These are phyloP conservation scores for Pecten maximus DNA, from an alignment of 2,888 invertebrate species.

Conservation along the genomic window DNA sequence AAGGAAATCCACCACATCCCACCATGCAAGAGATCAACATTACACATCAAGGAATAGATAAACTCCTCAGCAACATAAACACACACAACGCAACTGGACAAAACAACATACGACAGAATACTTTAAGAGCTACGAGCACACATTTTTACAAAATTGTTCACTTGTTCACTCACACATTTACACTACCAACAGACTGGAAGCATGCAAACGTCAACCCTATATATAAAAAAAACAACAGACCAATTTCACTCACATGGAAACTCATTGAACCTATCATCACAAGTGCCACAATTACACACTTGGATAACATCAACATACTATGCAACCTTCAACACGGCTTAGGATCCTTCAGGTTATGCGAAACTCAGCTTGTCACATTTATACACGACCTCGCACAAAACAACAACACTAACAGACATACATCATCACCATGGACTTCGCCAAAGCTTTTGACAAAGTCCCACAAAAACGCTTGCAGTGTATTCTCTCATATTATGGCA, in stretches of 20 bases:
- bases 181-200: background rate
- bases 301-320: background rate
- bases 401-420: too few species aligned
- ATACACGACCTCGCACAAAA: too few species aligned
- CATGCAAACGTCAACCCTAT: constrained; percentile 22
- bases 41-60: too few species aligned
- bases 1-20: too few species aligned
- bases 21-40: too few species aligned
- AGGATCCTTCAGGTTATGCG: background rate
- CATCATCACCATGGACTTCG: too few species aligned
- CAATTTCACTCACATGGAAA: constrained; percentile 33
- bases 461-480: background rate
- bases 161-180: background rate
- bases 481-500: background rate
- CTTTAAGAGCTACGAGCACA: too few species aligned
- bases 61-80: too few species aligned
- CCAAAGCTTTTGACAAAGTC: constrained; percentile 31
- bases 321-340: background rate
- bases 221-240: constrained; percentile 35
- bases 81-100: too few species aligned
- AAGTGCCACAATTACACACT: background rate
- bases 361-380: constrained; percentile 4
- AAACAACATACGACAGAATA: too few species aligned
- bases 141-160: too few species aligned
- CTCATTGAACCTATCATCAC: constrained; percentile 32